Conservation (phyloP, 1,140 invertebrate genomes). For the Diabrotica undecimpunctata region DNA sequence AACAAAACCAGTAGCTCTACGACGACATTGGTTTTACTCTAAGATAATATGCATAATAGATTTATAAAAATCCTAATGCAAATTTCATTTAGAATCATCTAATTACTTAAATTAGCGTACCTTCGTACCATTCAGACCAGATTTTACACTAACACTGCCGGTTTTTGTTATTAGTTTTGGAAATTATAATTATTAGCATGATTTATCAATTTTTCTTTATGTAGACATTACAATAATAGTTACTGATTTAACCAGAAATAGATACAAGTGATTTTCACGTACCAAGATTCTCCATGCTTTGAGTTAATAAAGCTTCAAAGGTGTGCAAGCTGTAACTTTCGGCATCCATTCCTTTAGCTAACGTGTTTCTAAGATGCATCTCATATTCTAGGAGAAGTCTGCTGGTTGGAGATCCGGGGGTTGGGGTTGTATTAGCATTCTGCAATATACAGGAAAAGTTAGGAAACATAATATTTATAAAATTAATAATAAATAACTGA, state of each 20-base stretch:
- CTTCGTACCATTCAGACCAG: no score
- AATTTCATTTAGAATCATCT: no score
- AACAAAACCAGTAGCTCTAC: no score
- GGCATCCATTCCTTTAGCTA: constrained; percentile 92
- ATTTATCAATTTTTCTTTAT: no score
- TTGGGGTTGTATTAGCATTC: constrained; percentile 56
- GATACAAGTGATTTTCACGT: constrained; percentile 39
- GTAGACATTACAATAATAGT: no score
- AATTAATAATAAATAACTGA: no score
- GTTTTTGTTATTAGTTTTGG: not conserved
- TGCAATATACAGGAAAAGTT: constrained; percentile 23
- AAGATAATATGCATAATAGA: no score
- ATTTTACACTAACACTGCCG: not conserved
- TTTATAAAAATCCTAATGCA: no score
- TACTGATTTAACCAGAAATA: no score
- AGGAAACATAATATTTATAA: no score
- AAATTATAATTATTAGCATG: not conserved
- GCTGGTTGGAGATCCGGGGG: constrained; percentile 82
- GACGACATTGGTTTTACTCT: no score
- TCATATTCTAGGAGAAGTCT: constrained; percentile 88
- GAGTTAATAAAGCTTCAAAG: constrained; percentile 86
- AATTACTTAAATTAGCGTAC: no score
- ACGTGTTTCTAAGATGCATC: constrained; percentile 88
- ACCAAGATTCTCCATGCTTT: constrained; percentile 95
- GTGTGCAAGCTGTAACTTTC: constrained; percentile 92